Base-by-base conservation (phyloP, 1,140 invertebrate genomes). In the Drosophila guanche region DNA sequence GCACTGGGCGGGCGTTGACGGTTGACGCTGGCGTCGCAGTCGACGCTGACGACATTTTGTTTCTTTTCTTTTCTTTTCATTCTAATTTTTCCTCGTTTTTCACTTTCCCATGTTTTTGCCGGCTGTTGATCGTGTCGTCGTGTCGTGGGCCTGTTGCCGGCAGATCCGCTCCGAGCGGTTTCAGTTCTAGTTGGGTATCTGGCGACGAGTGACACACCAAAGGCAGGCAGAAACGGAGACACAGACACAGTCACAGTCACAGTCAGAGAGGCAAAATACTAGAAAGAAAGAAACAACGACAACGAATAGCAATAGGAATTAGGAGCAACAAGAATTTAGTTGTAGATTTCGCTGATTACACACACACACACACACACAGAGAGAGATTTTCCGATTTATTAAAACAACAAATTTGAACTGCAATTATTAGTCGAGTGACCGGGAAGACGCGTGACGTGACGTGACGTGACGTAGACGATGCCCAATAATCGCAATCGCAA, bases 401-500 rank as follows among this genome's bases (percentile, higher is more conserved):
- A 20, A 66, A 10, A 37, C 3, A 37, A 37, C 16, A 20, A 20
- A 20, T 20, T 37, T 23, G 10, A 50, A 50, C 51, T 73, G 68
- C 58, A 62, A 62, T 55, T 59, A 52, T 22, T 20, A 47, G 50
- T 71, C 41, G 14, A 37, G 33, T 37, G 41, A 37, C 12, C 62
- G 40, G 65, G 63, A 22, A 0, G 27, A 53, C 29, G 29, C 10
- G 29, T 3, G 33, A 53, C 16, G 16, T 20, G 16, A 53, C 16
- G 16, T 20, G 16, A 20, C 42, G 66, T 70, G 62, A 68, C 60
- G 16, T 69, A 77, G 84, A 89, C 85, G 76, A 91, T 91, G 90
- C 90, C 90, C 53, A 91, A 91, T 77, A 90, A 91, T 80, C 90
- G 90, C 52, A 88, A 76, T 76, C 83, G 83, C 14, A 88, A 88